Evolutionary conservation across 2,113 vertebrate species (phyloP).

Genomic region (Antigone vipio): DNA sequence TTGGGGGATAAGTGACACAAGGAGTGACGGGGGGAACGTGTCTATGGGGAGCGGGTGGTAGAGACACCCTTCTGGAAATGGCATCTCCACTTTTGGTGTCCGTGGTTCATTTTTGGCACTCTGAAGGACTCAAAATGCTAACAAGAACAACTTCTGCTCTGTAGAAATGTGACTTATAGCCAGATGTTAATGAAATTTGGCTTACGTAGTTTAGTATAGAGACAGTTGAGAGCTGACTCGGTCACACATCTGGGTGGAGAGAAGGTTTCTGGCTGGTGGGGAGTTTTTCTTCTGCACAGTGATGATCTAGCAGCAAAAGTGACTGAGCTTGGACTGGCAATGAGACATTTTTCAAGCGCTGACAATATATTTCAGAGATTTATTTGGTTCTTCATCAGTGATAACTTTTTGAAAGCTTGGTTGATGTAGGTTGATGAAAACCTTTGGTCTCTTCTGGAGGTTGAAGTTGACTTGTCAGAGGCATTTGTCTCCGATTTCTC

Average conservation of each 20-base stretch:
- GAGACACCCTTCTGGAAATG: background rate
- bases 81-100: fast-evolving
- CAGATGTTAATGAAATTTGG: background rate
- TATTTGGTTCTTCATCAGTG: background rate
- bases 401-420: background rate
- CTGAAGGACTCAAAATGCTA: background rate
- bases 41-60: background rate
- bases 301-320: background rate
- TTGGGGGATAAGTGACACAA: background rate
- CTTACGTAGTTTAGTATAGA: background rate
- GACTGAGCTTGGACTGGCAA: background rate
- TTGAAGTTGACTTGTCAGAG: background rate
- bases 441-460: background rate
- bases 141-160: background rate
- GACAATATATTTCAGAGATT: background rate
- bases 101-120: fast-evolving
- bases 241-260: background rate
- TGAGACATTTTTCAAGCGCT: background rate
- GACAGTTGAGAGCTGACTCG: background rate
- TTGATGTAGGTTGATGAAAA: background rate
- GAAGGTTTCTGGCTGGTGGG: background rate
- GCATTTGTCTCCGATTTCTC: background rate
- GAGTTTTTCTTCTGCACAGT: background rate
- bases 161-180: background rate
- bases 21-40: background rate